phyloP scores from a whole-genome alignment of 2,888 invertebrate species.

The Eupeodes latifasciatus region DNA sequence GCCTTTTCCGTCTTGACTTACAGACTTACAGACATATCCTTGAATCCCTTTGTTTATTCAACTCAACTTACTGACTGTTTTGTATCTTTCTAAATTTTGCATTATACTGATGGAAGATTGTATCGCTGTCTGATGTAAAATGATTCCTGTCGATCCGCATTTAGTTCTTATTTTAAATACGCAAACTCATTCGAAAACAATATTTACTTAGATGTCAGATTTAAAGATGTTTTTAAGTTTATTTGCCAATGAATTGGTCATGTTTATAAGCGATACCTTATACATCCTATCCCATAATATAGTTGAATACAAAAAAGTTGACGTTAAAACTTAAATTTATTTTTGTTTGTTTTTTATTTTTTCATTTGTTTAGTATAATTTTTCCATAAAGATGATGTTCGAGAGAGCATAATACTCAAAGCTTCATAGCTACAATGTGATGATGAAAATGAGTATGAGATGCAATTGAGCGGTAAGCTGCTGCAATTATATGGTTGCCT shows the following conservation, averaged over 20 bases:
- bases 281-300: no score
- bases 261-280: not conserved
- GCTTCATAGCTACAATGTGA: not conserved
- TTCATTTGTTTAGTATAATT: slow-evolving; percentile 20
- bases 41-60: slow-evolving; percentile 57
- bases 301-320: slow-evolving; percentile 11
- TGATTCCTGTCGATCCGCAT: no score
- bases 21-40: slow-evolving; percentile 9
- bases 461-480: slow-evolving; percentile 57
- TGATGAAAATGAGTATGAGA: slow-evolving; percentile 1
- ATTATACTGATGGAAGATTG: not conserved
- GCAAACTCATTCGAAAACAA: no score
- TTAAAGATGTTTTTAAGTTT: slow-evolving; percentile 3
- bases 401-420: slow-evolving; percentile 19
- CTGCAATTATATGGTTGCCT: slow-evolving; percentile 73
- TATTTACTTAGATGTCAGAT: slow-evolving; percentile 55
- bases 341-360: not conserved
- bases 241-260: slow-evolving; percentile 12
- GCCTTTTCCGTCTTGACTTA: not conserved
- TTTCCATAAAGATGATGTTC: slow-evolving; percentile 40
- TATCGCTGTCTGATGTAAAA: not conserved
- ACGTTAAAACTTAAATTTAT: slow-evolving; percentile 30
- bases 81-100: not conserved
- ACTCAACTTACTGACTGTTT: slow-evolving; percentile 37
- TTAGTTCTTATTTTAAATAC: no score